These are phyloP conservation scores for Podarcis siculus DNA, from an alignment of 2,797 vertebrate genomes.

Conservation along the genomic window DNA sequence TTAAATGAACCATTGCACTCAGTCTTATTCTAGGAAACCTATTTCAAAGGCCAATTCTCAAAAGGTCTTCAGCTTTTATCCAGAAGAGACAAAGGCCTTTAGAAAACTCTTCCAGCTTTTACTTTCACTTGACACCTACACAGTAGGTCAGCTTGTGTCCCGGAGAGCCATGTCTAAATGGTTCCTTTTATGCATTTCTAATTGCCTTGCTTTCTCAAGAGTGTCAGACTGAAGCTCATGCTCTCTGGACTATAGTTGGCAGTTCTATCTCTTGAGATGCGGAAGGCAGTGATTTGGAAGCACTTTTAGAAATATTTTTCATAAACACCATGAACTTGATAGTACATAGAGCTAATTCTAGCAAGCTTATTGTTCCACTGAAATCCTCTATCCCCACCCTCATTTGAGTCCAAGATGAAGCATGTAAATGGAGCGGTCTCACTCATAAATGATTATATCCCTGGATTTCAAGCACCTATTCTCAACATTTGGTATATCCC, in stretches of 20 bases:
- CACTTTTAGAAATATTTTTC: constrained; percentile 44
- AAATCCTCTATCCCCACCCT: neutral
- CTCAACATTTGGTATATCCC: neutral
- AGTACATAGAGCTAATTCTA: constrained; percentile 39
- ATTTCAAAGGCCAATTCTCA: constrained; percentile 70
- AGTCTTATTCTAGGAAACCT: constrained; percentile 48
- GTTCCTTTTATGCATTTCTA: constrained; percentile 68
- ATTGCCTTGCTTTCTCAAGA: constrained; percentile 56
- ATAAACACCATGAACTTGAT: constrained; percentile 38
- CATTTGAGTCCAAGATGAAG: neutral
- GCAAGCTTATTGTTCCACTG: neutral
- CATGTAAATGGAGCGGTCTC: neutral
- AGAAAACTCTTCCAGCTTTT: constrained; percentile 70
- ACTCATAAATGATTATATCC: neutral
- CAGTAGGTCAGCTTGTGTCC: constrained; percentile 56
- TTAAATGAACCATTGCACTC: constrained; percentile 26
- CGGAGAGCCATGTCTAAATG: constrained; percentile 56
- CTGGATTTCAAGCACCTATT: neutral
- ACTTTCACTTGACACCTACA: constrained; percentile 68
- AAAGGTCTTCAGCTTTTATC: constrained; percentile 74
- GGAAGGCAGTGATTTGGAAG: constrained; percentile 43
- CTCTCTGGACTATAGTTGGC: constrained; percentile 9
- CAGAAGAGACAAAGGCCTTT: constrained; percentile 63
- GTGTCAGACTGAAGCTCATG: constrained; percentile 53
- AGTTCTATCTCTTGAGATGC: constrained; percentile 51